These are phyloP conservation scores for Oostethus manadensis DNA, from an alignment of 2,113 vertebrate species.

Conservation along the genomic window DNA sequence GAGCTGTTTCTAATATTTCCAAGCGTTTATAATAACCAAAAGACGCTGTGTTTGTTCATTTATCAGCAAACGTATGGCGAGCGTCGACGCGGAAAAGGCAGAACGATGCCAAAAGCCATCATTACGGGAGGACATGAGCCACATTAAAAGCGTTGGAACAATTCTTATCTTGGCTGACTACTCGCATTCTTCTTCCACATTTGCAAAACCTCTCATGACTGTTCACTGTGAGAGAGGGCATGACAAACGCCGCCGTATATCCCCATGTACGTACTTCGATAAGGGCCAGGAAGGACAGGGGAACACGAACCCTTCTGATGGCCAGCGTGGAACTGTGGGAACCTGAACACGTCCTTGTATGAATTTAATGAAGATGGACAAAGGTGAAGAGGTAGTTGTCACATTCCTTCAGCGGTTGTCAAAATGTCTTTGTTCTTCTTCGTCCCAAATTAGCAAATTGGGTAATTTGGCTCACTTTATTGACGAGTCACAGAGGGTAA, in stretches of 20 bases:
- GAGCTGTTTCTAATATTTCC: not conserved
- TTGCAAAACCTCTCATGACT: not conserved
- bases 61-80: not conserved
- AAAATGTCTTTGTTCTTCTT: too few species aligned
- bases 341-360: too few species aligned
- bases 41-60: not conserved
- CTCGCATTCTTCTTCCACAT: not conserved
- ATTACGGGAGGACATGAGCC: not conserved
- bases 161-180: not conserved
- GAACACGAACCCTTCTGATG: too few species aligned
- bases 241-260: not conserved
- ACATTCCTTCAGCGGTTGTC: too few species aligned
- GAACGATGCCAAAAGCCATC: not conserved
- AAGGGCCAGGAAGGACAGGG: too few species aligned
- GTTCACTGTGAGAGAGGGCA: not conserved
- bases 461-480: too few species aligned
- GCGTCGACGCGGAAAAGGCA: not conserved
- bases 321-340: too few species aligned
- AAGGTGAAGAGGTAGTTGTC: too few species aligned
- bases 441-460: too few species aligned
- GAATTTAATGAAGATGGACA: too few species aligned
- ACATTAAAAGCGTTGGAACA: conserved; percentile 2
- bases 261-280: not conserved
- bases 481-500: too few species aligned
- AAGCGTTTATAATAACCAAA: not conserved